A percentile compares a stretch with the other conserved stretches of the same genome.
Evolutionary conservation across 2,888 invertebrate species (phyloP).

Genomic region (Drosophila pseudotakahashii): DNA sequence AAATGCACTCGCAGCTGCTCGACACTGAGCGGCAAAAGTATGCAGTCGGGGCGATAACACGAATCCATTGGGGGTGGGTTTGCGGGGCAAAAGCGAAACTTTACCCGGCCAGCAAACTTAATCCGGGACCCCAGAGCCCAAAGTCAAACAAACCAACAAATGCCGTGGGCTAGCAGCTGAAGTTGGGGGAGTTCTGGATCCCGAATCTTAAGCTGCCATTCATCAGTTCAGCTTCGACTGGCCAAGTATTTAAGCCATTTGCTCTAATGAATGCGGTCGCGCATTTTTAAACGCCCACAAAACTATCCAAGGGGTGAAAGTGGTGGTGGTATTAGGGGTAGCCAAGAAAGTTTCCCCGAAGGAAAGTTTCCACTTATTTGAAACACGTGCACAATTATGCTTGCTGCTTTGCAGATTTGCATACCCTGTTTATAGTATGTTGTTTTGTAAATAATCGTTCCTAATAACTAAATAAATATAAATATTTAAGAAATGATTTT

Average conservation of each 20-base stretch:
- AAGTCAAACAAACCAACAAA: constrained; percentile 76
- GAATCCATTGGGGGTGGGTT: constrained; percentile 49
- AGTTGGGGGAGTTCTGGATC: constrained; percentile 7
- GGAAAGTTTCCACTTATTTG: constrained; percentile 71
- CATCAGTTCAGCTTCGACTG: constrained; percentile 60
- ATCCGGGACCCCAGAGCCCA: constrained; percentile 70
- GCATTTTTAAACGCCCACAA: constrained; percentile 68
- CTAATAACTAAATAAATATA: no score
- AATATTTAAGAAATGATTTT: background rate
- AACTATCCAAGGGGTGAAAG: constrained; percentile 1
- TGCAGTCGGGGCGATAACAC: constrained; percentile 60
- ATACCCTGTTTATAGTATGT: constrained; percentile 16
- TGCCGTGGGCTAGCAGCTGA: constrained; percentile 12
- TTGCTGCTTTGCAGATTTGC: constrained; percentile 49
- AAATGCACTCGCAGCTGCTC: constrained; percentile 47
- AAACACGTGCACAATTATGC: constrained; percentile 81
- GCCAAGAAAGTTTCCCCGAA: constrained; percentile 34
- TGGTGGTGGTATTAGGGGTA: background rate
- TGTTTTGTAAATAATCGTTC: background rate
- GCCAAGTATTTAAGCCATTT: constrained; percentile 81
- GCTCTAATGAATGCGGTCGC: constrained; percentile 81
- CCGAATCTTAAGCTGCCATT: constrained; percentile 66
- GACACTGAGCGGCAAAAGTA: constrained; percentile 51
- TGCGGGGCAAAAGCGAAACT: constrained; percentile 48
- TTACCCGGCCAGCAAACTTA: constrained; percentile 63